phyloP scores from a whole-genome alignment of 2,888 invertebrate genomes.

The Scaptomyza tumidula region DNA sequence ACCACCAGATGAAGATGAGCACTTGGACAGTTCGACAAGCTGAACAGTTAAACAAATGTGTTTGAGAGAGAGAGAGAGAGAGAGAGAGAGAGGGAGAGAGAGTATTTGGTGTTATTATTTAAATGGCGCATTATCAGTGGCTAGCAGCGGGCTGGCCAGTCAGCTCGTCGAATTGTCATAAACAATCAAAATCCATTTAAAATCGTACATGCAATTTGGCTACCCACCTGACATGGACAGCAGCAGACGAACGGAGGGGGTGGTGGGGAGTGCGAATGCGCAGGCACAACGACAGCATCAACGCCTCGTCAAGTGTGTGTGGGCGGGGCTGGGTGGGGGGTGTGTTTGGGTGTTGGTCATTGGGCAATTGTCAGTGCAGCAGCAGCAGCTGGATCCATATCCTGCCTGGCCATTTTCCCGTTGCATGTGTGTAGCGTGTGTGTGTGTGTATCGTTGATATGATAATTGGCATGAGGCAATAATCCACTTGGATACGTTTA shows the following conservation, averaged over 20 bases:
- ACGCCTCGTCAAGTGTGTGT: constrained; percentile 74
- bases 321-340: constrained; percentile 37
- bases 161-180: constrained; percentile 78
- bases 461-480: constrained; percentile 82
- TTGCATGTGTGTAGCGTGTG: constrained; percentile 42
- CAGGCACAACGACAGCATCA: constrained; percentile 73
- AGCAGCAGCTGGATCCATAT: constrained; percentile 42
- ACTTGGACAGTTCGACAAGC: constrained; percentile 11
- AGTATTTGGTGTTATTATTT: constrained; percentile 65
- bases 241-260: constrained; percentile 19
- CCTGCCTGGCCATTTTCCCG: constrained; percentile 28
- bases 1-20: constrained; percentile 16
- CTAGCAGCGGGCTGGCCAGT: constrained; percentile 70
- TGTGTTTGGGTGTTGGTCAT: constrained; percentile 29
- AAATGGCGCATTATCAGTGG: constrained; percentile 78
- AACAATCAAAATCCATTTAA: constrained; percentile 83
- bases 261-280: constrained; percentile 13
- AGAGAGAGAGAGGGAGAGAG: not conserved
- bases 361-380: constrained; percentile 51
- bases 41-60: constrained; percentile 2
- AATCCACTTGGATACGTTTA: constrained; percentile 81
- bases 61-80: not conserved
- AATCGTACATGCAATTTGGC: constrained; percentile 79
- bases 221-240: constrained; percentile 44
- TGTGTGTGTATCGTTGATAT: constrained; percentile 77